These are phyloP conservation scores for Amphipoea oculea DNA, from an alignment of 2,888 invertebrate species.

Conservation along the genomic window DNA sequence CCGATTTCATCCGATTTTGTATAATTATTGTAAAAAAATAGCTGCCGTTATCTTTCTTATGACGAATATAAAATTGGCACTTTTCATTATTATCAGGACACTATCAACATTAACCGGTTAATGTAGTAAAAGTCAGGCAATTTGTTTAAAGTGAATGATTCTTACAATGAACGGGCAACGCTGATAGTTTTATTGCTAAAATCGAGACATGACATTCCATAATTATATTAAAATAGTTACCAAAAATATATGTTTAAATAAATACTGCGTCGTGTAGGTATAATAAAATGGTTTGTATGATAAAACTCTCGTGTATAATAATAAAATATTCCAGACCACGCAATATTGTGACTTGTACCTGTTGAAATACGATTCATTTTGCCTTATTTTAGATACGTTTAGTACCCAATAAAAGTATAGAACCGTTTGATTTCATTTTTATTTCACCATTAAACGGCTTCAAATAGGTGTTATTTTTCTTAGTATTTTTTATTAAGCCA, in stretches of 20 bases:
- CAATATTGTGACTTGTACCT: constrained; percentile 24
- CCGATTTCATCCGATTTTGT: constrained; percentile 75
- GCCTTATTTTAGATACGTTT: constrained; percentile 58
- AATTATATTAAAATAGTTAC: constrained; percentile 51
- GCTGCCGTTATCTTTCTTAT: constrained; percentile 66
- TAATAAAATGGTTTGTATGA: constrained; percentile 28
- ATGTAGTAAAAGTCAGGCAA: background rate
- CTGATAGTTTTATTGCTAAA: constrained; percentile 46
- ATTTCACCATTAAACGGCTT: constrained; percentile 18
- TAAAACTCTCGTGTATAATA: constrained; percentile 38
- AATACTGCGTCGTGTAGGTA: constrained; percentile 53
- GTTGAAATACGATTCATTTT: constrained; percentile 49
- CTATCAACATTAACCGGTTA: constrained; percentile 33
- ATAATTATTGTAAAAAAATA: constrained; percentile 67
- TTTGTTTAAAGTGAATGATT: background rate
- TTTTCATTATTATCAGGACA: constrained; percentile 47
- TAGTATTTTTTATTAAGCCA: background rate
- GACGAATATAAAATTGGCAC: constrained; percentile 61
- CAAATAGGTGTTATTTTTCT: constrained; percentile 5
- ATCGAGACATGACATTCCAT: constrained; percentile 57
- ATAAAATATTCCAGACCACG: constrained; percentile 38
- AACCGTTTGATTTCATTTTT: constrained; percentile 21
- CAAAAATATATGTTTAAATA: constrained; percentile 62
- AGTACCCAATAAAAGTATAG: constrained; percentile 58
- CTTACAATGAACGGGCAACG: constrained; percentile 18